Evolutionary conservation across 1,140 invertebrate genomes (phyloP).

Genomic region (Aricia agestis): DNA sequence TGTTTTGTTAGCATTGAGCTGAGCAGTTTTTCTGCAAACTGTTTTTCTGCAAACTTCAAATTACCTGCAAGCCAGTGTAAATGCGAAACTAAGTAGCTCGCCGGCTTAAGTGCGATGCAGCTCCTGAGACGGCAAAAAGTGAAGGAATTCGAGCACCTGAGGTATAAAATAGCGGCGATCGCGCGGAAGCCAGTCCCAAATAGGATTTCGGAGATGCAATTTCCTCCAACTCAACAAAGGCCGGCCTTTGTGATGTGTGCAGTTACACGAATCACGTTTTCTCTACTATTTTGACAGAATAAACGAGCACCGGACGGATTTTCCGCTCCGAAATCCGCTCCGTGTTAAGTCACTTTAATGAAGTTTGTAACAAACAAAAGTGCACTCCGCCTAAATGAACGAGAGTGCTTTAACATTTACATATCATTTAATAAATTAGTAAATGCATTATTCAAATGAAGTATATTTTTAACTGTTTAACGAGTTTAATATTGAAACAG

Average conservation of each 20-base stretch:
- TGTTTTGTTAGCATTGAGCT: background rate
- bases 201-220: slow-evolving; percentile 56
- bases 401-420: slow-evolving; percentile 15
- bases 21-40: background rate
- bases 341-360: slow-evolving; percentile 27
- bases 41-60: background rate
- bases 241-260: slow-evolving; percentile 41
- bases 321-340: slow-evolving; percentile 20
- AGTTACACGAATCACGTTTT: slow-evolving; percentile 42
- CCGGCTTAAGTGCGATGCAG: background rate
- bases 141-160: background rate
- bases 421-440: slow-evolving; percentile 4
- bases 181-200: slow-evolving; percentile 34
- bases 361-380: slow-evolving; percentile 27
- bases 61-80: background rate
- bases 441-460: background rate
- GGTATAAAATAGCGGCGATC: slow-evolving; percentile 25
- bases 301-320: slow-evolving; percentile 35
- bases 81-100: background rate
- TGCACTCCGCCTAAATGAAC: slow-evolving; percentile 22
- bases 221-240: slow-evolving; percentile 49
- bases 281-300: slow-evolving; percentile 40
- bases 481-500: too few relatives aligned
- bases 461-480: background rate
- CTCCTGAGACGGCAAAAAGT: background rate